Percentiles rank a stretch among this genome's conserved stretches.
Evolutionary conservation across 2,888 invertebrate genomes (phyloP).

Genomic region (Cheilosia pagana): DNA sequence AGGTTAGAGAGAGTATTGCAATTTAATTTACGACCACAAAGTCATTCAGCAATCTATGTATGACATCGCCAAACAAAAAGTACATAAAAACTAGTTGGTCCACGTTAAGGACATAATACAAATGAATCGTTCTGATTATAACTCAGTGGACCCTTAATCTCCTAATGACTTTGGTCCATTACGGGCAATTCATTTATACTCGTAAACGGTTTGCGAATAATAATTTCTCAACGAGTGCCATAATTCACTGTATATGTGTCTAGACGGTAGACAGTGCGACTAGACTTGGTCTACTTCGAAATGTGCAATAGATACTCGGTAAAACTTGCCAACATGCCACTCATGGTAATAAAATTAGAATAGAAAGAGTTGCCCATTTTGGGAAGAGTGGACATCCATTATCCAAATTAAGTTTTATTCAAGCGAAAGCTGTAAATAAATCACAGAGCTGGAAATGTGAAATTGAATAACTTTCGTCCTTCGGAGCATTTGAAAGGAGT

Average conservation of each 20-base stretch:
- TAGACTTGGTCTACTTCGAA: constrained; percentile 18
- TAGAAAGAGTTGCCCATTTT: neutral
- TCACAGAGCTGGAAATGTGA: neutral
- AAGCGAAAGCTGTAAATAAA: neutral
- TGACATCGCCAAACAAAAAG: neutral
- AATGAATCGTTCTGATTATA: neutral
- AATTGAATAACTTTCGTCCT: neutral
- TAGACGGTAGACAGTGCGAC: constrained; percentile 18
- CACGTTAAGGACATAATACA: neutral
- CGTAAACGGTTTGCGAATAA: constrained; percentile 13
- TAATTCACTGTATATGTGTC: constrained; percentile 29
- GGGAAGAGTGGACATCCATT: constrained; percentile 13
- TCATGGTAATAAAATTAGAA: neutral
- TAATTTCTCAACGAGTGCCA: constrained; percentile 16
- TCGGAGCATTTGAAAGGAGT: neutral
- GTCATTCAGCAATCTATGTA: neutral
- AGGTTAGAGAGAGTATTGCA: neutral
- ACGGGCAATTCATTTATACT: constrained; percentile 17
- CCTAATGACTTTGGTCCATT: constrained; percentile 36
- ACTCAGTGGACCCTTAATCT: constrained; percentile 12
- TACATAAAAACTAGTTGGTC: no score
- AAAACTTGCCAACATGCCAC: neutral
- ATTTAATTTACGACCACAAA: neutral
- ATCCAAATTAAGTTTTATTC: constrained; percentile 26
- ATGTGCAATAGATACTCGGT: constrained; percentile 20